Evolutionary conservation across 2,888 invertebrate species (phyloP), one percentile per base, ranked within the genome.

Genomic region (Hirtodrosophila alboralis): DNA sequence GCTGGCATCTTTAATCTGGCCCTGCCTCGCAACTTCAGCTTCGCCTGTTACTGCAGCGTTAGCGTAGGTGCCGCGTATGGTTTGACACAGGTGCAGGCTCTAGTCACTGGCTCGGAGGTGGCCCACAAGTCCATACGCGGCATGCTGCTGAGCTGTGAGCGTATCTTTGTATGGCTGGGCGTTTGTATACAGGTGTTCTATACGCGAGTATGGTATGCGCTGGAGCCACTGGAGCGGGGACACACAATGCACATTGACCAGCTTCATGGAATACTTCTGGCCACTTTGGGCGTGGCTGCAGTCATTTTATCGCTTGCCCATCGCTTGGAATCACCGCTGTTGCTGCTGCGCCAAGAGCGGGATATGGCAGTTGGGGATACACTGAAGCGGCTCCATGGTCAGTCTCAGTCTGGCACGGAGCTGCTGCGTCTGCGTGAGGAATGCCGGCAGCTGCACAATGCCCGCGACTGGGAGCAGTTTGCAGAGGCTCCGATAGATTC

Each of bases 1-100:
- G 87, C 89, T 3, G 89, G 90, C 10, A 66, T 86, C 10, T 16
- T 89, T 10, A 88, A 81, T 30, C 49, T 79, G 13, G 43, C 51
- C 2, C 54, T 81, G 26, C 86, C 87, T 0, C 70, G 75, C 2
- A 52, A 67, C 4, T 89, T 85, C 14, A 45, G 43, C 36, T 54
- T 77, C 12, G 59, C 84, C 21, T 76, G 84, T 16, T 65, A 71
- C 30, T 84, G 87, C 51, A 88, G 90, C 27, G 64, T 88, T 6
- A 68, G 86, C 23, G 86, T 90, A 6, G 90, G 90, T 0, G 65
- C 73, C n/a, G 89, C 90, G 3, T 88, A 87, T 26, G 90, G 90
- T 0, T 28, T 89, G 13, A 80, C 83, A 0, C 83, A 89, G 31
- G 79, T 90, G 21, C 90, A 89, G 53, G 76, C 89, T 0, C 73